phyloP scores from a whole-genome alignment of 2,113 vertebrate genomes.

The Lichenostomus cassidix region DNA sequence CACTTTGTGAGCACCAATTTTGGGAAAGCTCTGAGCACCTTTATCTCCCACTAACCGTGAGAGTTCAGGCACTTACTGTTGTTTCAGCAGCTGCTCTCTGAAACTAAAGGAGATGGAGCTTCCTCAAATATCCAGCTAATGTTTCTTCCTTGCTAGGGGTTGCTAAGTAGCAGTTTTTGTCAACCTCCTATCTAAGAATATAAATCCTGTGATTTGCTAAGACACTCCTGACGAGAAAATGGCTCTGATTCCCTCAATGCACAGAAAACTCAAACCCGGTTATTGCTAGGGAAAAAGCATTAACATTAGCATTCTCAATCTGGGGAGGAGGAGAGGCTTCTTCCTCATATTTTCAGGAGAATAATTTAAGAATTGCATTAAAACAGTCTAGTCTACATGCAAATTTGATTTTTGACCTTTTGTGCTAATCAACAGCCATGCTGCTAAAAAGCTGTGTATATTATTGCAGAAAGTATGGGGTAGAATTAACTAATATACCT shows the following conservation, averaged over 20 bases:
- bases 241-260: slow-evolving; percentile 26
- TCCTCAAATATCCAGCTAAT: slow-evolving; percentile 64
- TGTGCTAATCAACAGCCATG: slow-evolving; percentile 59
- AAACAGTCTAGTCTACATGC: slow-evolving; percentile 62
- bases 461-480: slow-evolving; percentile 37
- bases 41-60: not conserved
- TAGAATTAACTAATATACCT: slow-evolving; percentile 53
- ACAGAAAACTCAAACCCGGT: not conserved
- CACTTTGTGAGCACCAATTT: not conserved
- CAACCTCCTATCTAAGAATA: slow-evolving; percentile 64
- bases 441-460: slow-evolving; percentile 56
- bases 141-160: slow-evolving; percentile 58
- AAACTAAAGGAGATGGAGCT: not conserved
- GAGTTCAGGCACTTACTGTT: not conserved
- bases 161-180: slow-evolving; percentile 68
- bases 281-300: slow-evolving; percentile 37
- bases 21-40: not conserved
- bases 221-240: slow-evolving; percentile 47
- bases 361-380: slow-evolving; percentile 64
- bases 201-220: slow-evolving; percentile 60
- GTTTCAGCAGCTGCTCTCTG: slow-evolving; percentile 10
- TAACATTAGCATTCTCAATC: slow-evolving; percentile 44
- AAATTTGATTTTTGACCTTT: slow-evolving; percentile 65
- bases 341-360: slow-evolving; percentile 51
- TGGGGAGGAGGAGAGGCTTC: slow-evolving; percentile 42